These are phyloP conservation scores for Montipora foliosa DNA, from an alignment of 64 coral and sea anemone genomes.

Conservation along the genomic window DNA sequence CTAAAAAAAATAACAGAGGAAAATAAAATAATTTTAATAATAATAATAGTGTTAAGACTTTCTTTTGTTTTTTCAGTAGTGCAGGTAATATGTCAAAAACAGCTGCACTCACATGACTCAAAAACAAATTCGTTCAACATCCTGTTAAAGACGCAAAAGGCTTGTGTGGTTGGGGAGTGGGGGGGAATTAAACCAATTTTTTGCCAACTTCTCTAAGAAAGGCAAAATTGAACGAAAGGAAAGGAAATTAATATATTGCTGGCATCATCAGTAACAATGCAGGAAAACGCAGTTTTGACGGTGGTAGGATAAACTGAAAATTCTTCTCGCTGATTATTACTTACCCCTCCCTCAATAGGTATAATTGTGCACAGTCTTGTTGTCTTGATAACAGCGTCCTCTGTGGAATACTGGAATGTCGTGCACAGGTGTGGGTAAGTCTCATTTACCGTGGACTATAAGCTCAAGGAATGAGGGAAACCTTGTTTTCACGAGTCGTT, in stretches of 20 bases:
- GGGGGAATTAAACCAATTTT: neutral
- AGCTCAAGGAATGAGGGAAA: too few relatives aligned
- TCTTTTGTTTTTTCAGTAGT: neutral
- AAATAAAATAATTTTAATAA: neutral
- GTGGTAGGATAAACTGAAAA: too few relatives aligned
- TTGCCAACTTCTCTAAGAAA: neutral
- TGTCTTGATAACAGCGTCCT: constrained; percentile 46
- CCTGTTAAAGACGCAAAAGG: neutral
- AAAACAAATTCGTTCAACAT: neutral
- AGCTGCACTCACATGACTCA: too few relatives aligned
- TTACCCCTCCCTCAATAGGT: neutral
- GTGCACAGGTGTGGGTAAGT: too few relatives aligned
- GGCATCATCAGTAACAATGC: too few relatives aligned
- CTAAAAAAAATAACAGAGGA: too few relatives aligned
- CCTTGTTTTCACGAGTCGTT: too few relatives aligned
- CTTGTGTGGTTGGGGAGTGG: neutral
- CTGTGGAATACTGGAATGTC: neutral
- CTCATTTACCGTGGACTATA: too few relatives aligned
- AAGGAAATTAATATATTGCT: neutral
- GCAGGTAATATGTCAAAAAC: neutral
- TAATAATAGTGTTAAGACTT: neutral
- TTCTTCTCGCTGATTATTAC: neutral
- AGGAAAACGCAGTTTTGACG: too few relatives aligned
- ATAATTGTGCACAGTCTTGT: neutral
- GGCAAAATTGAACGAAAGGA: neutral